These are phyloP conservation scores for Rhinatrema bivittatum DNA, from an alignment of 2,797 vertebrate genomes.

Conservation along the genomic window DNA sequence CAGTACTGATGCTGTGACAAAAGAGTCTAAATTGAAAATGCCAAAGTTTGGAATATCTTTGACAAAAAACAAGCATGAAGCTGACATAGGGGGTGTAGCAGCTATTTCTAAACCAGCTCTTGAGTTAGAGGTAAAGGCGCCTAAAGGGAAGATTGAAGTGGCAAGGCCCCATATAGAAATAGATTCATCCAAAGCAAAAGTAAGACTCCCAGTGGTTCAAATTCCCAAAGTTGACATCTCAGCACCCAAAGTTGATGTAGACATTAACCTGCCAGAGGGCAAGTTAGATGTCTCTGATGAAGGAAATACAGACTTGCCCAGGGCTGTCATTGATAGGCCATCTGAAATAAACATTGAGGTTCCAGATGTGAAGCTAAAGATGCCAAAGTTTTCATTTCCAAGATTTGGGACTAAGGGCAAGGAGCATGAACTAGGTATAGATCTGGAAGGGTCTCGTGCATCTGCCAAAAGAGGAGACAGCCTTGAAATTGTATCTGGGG, in stretches of 20 bases:
- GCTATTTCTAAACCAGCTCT: not conserved
- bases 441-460: conserved; percentile 27
- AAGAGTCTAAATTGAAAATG: conserved; percentile 35
- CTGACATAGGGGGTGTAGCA: conserved; percentile 14
- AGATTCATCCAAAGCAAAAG: conserved; percentile 21
- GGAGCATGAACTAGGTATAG: conserved; percentile 36
- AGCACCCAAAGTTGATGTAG: conserved; percentile 65
- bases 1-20: conserved; percentile 12
- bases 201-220: conserved; percentile 59
- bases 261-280: conserved; percentile 52
- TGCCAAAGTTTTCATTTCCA: conserved; percentile 64
- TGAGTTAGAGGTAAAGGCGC: conserved; percentile 17
- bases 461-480: conserved; percentile 31
- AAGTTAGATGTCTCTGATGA: conserved; percentile 49
- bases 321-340: conserved; percentile 47
- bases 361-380: conserved; percentile 57
- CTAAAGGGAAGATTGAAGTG: conserved; percentile 14
- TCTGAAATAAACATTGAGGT: conserved; percentile 59
- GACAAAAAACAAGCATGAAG: conserved; percentile 30
- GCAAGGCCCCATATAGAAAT: conserved; percentile 11
- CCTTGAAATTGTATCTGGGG: conserved; percentile 35
- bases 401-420: conserved; percentile 65
- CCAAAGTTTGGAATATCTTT: conserved; percentile 47
- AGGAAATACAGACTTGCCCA: too few species aligned
- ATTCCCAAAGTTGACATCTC: conserved; percentile 68